Base-by-base conservation (phyloP, 2,797 vertebrate species). In the Eutrigla gurnardus region DNA sequence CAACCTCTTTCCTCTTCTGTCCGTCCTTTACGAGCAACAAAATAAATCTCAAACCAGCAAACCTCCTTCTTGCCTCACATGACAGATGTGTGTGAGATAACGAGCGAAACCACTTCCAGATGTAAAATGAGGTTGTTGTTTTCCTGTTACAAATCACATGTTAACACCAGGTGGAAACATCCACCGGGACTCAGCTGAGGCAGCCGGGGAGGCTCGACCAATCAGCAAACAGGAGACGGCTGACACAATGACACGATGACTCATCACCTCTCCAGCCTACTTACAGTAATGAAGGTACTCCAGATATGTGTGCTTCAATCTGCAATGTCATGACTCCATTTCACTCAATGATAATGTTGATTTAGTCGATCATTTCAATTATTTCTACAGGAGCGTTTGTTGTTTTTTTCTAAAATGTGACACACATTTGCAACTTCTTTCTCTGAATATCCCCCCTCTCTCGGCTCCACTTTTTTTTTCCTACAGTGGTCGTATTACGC, bases 181-280 rank as follows among this genome's bases (percentile, higher is more conserved):
- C 42, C 18, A 14, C 54, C 14, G 18, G 42, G 43, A 47, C 13
- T 61, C 47, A 39, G 59, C 59, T 15, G 65, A 49, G 43, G 64
- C 57, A 18, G 69, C 17, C 18, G 55, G 40, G 45, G 25, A 25
- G 36, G 25, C 43, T 10, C 15, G 50, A 52, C 63, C 50, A 62
- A 71, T 71, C 57, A 66, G 67, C 42, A 62, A 14, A 12, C n/a
- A 55, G 40, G 40, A 64, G 46, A 68, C 18, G 5, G 60, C 4
- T 43, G 36, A 55, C 43, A 42, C 39, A 32, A 49, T 45, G 68
- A 71, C 61, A n/a, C 17, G 2, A 40, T 67, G 63, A 71, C 7
- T 63, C 58, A 67, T 45, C 62, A 17, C 6, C 46, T 33, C 40
- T 9, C 47, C 15, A 53, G 15, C 33, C 32, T 17, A 14, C 52